Conservation (phyloP, 2,113 vertebrate genomes). For the Colossoma macropomum region DNA sequence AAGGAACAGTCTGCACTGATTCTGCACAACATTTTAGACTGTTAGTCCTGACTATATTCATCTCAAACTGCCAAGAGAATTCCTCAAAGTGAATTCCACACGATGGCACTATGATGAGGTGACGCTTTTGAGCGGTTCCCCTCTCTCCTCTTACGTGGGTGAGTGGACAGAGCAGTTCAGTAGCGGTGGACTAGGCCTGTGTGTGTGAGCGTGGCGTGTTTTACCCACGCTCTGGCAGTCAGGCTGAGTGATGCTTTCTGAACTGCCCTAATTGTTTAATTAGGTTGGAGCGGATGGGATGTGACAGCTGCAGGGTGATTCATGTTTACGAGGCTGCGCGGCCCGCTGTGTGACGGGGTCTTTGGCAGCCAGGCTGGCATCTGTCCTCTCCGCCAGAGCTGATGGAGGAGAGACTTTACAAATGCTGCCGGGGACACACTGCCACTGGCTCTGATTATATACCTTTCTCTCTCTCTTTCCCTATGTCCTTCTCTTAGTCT, state of each 20-base stretch:
- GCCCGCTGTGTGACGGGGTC: constrained; percentile 64
- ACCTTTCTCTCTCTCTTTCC: neutral
- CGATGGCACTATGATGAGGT: no score
- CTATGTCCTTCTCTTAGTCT: no score
- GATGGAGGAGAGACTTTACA: constrained; percentile 38
- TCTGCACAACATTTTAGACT: no score
- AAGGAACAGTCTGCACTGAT: no score
- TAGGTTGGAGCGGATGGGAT: constrained; percentile 64
- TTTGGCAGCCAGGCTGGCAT: constrained; percentile 74
- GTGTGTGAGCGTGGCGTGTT: constrained; percentile 36
- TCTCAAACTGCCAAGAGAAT: no score
- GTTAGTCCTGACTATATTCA: no score
- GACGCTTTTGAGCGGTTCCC: no score
- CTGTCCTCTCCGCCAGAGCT: constrained; percentile 62
- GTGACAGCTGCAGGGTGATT: constrained; percentile 72
- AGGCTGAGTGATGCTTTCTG: constrained; percentile 69
- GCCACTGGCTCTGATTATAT: constrained; percentile 16
- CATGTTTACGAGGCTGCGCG: constrained; percentile 68
- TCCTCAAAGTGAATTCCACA: no score
- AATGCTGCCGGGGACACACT: constrained; percentile 2
- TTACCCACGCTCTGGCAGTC: constrained; percentile 63
- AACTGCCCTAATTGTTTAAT: constrained; percentile 78
- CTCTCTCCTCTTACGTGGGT: neutral
- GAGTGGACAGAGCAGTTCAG: constrained; percentile 16
- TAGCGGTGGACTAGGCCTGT: constrained; percentile 5